A percentile compares a stretch with the other conserved stretches of the same genome.
These are phyloP conservation scores for Argyra leucocephala DNA, from an alignment of 2,888 invertebrate species.

Conservation along the genomic window DNA sequence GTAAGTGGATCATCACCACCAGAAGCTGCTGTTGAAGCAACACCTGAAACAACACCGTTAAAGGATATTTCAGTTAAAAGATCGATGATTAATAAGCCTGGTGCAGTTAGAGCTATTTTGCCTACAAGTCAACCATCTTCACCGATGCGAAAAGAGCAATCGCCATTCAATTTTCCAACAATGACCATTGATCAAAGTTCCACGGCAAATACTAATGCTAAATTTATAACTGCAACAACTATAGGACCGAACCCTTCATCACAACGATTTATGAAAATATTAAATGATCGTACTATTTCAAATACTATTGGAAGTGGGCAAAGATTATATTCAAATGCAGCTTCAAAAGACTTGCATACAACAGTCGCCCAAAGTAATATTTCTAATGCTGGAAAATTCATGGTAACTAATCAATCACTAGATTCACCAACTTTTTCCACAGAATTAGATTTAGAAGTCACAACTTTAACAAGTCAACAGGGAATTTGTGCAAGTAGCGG, in stretches of 20 bases:
- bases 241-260: background rate
- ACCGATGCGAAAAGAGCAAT: conserved; percentile 55
- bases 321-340: conserved; percentile 19
- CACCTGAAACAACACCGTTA: conserved; percentile 78
- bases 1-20: conserved; percentile 64
- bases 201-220: conserved; percentile 27
- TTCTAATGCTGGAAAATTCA: background rate
- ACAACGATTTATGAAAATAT: conserved; percentile 20
- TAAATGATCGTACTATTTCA: conserved; percentile 21
- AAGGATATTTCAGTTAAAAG: conserved; percentile 47
- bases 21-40: conserved; percentile 80
- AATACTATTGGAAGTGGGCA: conserved; percentile 11
- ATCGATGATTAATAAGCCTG: conserved; percentile 40
- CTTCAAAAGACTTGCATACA: conserved; percentile 16
- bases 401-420: conserved; percentile 25
- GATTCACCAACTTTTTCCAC: conserved; percentile 26
- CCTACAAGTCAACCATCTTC: conserved; percentile 56
- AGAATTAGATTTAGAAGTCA: conserved; percentile 48
- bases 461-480: conserved; percentile 45
- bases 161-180: conserved; percentile 47
- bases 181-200: conserved; percentile 24
- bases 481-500: conserved; percentile 15
- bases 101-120: conserved; percentile 56
- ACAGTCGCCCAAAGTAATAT: conserved; percentile 16
- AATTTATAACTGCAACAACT: conserved; percentile 26